phyloP scores from a whole-genome alignment of 2,888 invertebrate genomes.

The Andrena bucephala region DNA sequence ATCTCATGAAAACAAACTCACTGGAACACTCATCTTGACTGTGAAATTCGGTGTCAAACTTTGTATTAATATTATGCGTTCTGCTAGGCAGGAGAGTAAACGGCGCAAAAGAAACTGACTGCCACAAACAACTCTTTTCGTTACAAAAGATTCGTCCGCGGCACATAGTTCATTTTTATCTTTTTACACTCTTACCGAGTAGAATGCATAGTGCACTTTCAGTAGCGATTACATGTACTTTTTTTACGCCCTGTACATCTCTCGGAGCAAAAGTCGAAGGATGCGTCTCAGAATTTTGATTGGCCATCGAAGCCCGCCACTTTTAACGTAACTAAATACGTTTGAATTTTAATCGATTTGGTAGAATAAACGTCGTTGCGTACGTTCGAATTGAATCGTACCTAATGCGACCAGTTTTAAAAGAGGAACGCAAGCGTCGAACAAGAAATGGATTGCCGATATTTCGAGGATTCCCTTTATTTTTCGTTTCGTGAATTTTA shows the following conservation, averaged over 20 bases:
- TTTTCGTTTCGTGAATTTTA: background rate
- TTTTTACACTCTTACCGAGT: too few species aligned
- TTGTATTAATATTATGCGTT: too few species aligned
- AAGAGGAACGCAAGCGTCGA: background rate
- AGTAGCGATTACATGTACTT: background rate
- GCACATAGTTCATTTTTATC: too few species aligned
- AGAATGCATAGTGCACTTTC: too few species aligned
- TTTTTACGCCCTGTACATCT: constrained; percentile 15
- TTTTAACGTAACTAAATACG: background rate
- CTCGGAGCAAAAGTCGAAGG: constrained; percentile 36
- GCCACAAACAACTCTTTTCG: too few species aligned
- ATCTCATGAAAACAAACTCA: background rate
- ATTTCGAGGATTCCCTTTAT: background rate
- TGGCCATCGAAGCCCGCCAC: background rate
- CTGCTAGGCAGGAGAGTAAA: too few species aligned
- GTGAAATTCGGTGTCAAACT: too few species aligned
- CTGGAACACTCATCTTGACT: background rate
- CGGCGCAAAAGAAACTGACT: too few species aligned
- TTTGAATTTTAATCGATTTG: background rate
- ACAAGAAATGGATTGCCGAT: background rate
- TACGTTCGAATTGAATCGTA: background rate
- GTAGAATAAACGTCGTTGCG: background rate
- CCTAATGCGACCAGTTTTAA: background rate
- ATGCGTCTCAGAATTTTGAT: constrained; percentile 47
- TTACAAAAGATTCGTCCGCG: too few species aligned